Evolutionary conservation across 2,797 vertebrate species (phyloP), one percentile per base, ranked within the genome.

Genomic region (Xiphorhynchus erythropygius): DNA sequence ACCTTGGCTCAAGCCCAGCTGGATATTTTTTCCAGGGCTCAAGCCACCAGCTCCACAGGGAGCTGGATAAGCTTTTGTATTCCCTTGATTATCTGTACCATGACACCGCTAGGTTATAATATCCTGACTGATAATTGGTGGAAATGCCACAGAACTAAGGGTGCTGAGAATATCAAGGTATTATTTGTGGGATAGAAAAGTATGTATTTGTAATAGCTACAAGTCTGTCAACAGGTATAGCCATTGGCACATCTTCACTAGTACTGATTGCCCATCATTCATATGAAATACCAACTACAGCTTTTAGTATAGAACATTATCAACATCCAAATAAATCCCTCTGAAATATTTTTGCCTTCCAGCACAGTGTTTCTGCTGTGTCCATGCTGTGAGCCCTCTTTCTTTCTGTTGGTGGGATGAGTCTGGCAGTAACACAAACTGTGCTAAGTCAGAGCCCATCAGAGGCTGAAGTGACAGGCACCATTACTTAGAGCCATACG

Each of bases 371-470:
- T 75, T 28, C 21, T 65, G 23, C 24, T 39, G 24, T 24, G 47
- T 10, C 33, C 32, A 6, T 16, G 0, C 18, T 18, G 30, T 17
- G 57, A 78, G 30, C 37, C 41, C 35, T 7, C 50, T 24, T 13
- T 42, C 37, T 12, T 17, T n/a, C n/a, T 41, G 5, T 4, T 3
- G 1, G 22, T 1, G 25, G n/a, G 62, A 6, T 3, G 12, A n/a
- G 32, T 19, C 13, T 88, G 60, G 47, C 28, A 70, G 30, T 2
- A 41, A 13, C 8, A 52, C 10, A 47, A 25, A 28, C 28, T 12
- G 22, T 8, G 23, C 19, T 8, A 12, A 57, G 27, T 23, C 11
- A 60, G 59, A n/a, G 82, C 49, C 44, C 49, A 14, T 27, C 69
- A 50, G 37, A 52, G 50, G 60, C 23, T 47, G 81, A 10, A 32